Base-by-base conservation (phyloP, 2,797 vertebrate species). In the Acrocephalus scirpaceus region DNA sequence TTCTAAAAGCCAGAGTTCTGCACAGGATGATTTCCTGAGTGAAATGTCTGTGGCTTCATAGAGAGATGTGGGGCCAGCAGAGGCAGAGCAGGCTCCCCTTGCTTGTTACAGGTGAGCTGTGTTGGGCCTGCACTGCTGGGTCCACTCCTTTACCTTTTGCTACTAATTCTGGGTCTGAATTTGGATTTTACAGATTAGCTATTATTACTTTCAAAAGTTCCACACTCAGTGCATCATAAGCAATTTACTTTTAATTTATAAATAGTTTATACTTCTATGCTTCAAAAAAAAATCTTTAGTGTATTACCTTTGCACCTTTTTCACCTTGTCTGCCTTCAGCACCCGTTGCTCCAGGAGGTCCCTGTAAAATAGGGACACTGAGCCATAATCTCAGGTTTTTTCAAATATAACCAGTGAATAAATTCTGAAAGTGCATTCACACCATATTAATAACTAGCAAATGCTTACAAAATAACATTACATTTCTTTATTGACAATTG, bases 241-340 rank as follows among this genome's bases (percentile, higher is more conserved):
- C 4, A 27, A 42, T 56, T 92, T 75, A 62, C 6, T 50, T 88
- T 48, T 60, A 5, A 57, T 50, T 88, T 56, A 57, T 34, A 76
- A 29, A n/a, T 16, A 64, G 32, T 47, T 90, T 57, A 11, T 26
- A 67, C 76, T 82, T 79, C 25, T 25, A 32, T 51, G 14, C 8
- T 56, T 22, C 11, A 14, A 51, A 77, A 92, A 38, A 13, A 61
- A 64, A 15, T 22, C 17, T 16, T 13, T 9, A 18, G 2, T 16
- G 9, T 54, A 74, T 98, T 97, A 99, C 99, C 99, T 99, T 99
- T 78, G 99, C 98, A 60, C 99, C 99, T 97, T 99, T 99, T 98
- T 99, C 99, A 88, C 99, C 99, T 98, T 99, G 99, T 90, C 99
- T 98, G 97, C 99, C 99, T 97, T 99, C 99, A 87, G 99, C 87